Conservation (phyloP, 1,140 invertebrate genomes). For the Sinella curviseta region DNA sequence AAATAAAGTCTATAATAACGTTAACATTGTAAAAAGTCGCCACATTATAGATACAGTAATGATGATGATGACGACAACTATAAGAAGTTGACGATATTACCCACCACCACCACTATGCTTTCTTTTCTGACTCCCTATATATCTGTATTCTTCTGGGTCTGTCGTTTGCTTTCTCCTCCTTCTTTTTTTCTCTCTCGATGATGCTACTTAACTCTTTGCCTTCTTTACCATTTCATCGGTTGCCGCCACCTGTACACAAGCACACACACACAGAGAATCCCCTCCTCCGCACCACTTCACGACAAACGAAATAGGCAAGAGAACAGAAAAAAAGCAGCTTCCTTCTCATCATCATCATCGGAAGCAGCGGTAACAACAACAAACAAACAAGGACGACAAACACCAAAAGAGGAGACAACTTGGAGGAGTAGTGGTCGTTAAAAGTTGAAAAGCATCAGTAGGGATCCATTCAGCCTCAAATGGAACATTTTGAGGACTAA, state of each 20-base stretch:
- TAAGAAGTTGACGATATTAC: not conserved
- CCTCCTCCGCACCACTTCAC: not conserved
- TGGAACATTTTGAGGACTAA: not conserved
- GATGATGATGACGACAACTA: not conserved
- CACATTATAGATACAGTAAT: not conserved
- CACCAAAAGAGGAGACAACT: not conserved
- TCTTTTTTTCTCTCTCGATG: not conserved
- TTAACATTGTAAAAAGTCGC: not conserved
- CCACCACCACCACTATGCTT: not conserved
- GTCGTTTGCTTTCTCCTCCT: not conserved
- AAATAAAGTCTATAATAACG: not conserved
- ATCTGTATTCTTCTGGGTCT: not conserved
- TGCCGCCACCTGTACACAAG: not conserved
- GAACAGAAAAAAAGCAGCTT: too few species aligned
- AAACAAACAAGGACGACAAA: not conserved
- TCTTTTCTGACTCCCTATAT: not conserved
- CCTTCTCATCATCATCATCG: too few species aligned
- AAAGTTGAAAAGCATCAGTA: conserved; percentile 23
- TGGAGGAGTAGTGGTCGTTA: not conserved
- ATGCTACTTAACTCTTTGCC: not conserved
- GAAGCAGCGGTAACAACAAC: not conserved
- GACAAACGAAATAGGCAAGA: too few species aligned
- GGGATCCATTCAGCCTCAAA: conserved; percentile 13
- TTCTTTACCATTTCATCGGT: conserved; percentile 8
- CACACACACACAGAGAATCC: too few species aligned